Evolutionary conservation across 1,140 invertebrate species (phyloP), one percentile per base, ranked within the genome.

Genomic region (Pogonognathellus flavescens): DNA sequence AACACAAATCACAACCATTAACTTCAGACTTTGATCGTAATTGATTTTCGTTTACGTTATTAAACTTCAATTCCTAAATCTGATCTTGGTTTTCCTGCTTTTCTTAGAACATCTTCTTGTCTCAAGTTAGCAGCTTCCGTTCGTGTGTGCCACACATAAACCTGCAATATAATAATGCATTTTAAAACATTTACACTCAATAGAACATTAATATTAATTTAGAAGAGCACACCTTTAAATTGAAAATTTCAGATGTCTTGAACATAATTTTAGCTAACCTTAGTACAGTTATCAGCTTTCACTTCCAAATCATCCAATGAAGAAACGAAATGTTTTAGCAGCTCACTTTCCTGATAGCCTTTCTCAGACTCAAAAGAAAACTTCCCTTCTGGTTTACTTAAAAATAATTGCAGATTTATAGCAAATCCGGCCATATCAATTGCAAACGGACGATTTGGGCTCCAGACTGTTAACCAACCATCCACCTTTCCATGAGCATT

Each of bases 391-490:
- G 95, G 94, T 90, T 95, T 93, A 2, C 94, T 92, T 3, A 96
- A 91, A 22, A 99, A 92, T 13, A 98, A 91, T 20, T 94, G 92
- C 2, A 98, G 90, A 91, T 97, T 98, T 14, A 99, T 95, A 16
- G 97, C 97, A 92, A 99, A 99, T 1, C 97, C 98, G 3, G 98
- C 98, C 98, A 99, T 99, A 89, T 99, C 99, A 41, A 98, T 94
- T 6, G 98, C 97, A 92, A 99, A 99, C 0, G 95, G 94, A 83
- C 94, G 88, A 16, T 92, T 89, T 16, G 92, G 91, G 85, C 92
- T 92, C 91, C 88, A 85, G n/a, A 85, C 84, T 0, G 84, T 92
- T 83, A 92, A 91, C 91, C 95, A 99, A 11, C 95, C 95, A 18
- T 93, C 92, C 2, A 99, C 96, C 91, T 95, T 94, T 10, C 92